These are phyloP conservation scores for Styela plicata DNA, from an alignment of 23 tunicate species.

Conservation along the genomic window DNA sequence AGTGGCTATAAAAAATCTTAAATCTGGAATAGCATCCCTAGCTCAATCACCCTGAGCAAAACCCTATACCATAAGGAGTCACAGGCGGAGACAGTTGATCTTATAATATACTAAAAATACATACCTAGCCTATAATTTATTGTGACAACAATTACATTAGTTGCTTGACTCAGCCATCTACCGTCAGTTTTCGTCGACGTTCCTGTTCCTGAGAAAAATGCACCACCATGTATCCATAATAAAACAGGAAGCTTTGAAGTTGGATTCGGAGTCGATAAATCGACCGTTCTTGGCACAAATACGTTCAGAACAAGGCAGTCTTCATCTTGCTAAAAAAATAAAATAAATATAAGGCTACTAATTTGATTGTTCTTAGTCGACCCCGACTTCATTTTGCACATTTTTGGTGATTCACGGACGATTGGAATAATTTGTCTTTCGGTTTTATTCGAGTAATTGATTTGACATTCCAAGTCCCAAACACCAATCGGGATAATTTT, in stretches of 20 bases:
- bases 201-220: slow-evolving; percentile 58
- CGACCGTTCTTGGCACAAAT: slow-evolving; percentile 53
- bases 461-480: too few species aligned
- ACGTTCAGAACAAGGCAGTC: slow-evolving; percentile 83
- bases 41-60: too few species aligned
- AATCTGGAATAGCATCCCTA: too few species aligned
- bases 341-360: not conserved
- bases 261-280: slow-evolving; percentile 42
- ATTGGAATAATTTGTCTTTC: too few species aligned
- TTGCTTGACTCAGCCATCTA: slow-evolving; percentile 58
- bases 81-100: too few species aligned
- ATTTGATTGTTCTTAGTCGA: too few species aligned
- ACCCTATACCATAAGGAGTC: too few species aligned
- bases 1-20: too few species aligned
- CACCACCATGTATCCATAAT: slow-evolving; percentile 94
- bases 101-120: not conserved
- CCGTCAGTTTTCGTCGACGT: slow-evolving; percentile 62
- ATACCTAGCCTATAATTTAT: slow-evolving; percentile 87
- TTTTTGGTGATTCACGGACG: too few species aligned
- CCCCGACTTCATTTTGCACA: too few species aligned
- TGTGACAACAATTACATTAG: slow-evolving; percentile 65
- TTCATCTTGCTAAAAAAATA: slow-evolving; percentile 45
- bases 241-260: slow-evolving; percentile 80
- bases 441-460: too few species aligned
- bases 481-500: too few species aligned